These are phyloP conservation scores for Anguilla pacifica DNA, from an alignment of 2,797 vertebrate genomes.

Conservation along the genomic window DNA sequence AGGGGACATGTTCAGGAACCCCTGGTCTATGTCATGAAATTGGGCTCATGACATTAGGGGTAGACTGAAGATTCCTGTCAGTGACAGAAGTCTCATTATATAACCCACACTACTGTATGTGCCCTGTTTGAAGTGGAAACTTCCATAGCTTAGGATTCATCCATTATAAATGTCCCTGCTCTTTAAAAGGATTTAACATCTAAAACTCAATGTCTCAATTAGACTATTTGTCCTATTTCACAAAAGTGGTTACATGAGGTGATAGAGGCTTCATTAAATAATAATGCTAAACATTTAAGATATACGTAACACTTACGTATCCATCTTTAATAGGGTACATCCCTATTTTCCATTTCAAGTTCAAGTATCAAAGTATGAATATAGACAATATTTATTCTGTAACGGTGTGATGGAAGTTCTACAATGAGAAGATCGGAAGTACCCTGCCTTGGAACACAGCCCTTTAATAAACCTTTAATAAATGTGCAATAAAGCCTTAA, in stretches of 20 bases:
- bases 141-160: not conserved
- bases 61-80: not conserved
- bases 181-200: not conserved
- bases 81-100: not conserved
- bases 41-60: not conserved
- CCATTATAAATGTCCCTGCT: not conserved
- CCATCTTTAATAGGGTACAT: not conserved
- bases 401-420: not conserved
- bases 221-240: not conserved
- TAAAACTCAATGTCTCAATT: not conserved
- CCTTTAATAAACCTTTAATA: not conserved
- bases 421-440: not conserved
- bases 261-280: not conserved
- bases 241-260: not conserved
- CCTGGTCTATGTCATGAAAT: not conserved
- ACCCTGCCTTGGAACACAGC: not conserved
- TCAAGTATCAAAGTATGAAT: not conserved
- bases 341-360: not conserved
- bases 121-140: not conserved
- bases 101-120: not conserved
- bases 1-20: no score
- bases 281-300: not conserved
- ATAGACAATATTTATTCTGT: not conserved
- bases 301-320: not conserved
- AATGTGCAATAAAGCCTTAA: not conserved